Percentiles rank a stretch among this genome's conserved stretches.
These are phyloP conservation scores for Crocidura indochinensis DNA, from an alignment of 2,797 vertebrate genomes.

Conservation along the genomic window DNA sequence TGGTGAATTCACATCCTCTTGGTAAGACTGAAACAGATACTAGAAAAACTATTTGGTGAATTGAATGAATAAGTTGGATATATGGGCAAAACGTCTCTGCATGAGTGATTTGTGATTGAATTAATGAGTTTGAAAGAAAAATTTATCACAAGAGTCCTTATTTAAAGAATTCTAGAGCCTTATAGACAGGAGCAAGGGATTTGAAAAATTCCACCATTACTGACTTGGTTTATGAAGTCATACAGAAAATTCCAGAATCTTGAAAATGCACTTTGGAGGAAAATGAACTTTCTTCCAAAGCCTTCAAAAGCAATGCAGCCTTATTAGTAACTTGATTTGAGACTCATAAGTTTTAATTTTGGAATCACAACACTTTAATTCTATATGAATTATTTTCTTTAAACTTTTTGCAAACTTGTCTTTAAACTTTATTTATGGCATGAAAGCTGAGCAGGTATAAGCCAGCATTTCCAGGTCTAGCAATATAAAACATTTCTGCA, in stretches of 20 bases:
- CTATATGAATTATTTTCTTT: too few species aligned
- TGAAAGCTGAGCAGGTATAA: too few species aligned
- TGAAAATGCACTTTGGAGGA: background rate
- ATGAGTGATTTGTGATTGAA: background rate
- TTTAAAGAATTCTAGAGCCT: background rate
- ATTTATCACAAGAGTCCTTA: background rate
- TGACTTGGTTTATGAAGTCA: background rate
- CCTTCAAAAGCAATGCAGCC: background rate
- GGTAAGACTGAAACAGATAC: constrained; percentile 3
- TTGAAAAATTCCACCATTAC: background rate
- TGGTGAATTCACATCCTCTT: background rate
- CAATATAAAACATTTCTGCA: too few species aligned
- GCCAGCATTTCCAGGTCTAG: too few species aligned
- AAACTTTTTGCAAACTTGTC: too few species aligned
- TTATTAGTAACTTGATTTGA: background rate
- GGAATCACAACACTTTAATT: background rate
- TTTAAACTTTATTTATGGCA: too few species aligned
- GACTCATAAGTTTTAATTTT: background rate
- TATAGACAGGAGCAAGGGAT: background rate
- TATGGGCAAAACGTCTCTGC: background rate
- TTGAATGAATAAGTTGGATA: background rate
- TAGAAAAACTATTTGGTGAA: constrained; percentile 6
- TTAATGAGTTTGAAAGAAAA: background rate
- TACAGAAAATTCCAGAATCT: background rate
- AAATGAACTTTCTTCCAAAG: background rate